Conservation (phyloP, 2,888 invertebrate species). For the Camptogramma bilineatum region DNA sequence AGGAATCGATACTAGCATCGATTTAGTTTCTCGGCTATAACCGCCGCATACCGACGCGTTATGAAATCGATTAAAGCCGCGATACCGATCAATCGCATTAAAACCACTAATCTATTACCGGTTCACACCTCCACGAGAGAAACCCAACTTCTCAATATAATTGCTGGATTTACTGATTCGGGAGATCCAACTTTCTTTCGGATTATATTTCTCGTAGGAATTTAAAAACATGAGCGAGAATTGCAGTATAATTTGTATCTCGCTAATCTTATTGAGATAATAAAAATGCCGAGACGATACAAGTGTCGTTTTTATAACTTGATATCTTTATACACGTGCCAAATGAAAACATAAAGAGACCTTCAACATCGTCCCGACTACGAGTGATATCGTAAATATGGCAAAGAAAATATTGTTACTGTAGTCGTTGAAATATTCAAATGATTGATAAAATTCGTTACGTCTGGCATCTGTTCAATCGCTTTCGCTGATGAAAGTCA, state of each 20-base stretch:
- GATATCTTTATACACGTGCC: constrained; percentile 65
- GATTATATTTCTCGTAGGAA: constrained; percentile 42
- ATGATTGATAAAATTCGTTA: constrained; percentile 71
- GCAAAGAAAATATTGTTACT: constrained; percentile 73
- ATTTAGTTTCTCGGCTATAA: constrained; percentile 60
- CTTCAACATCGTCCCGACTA: constrained; percentile 59
- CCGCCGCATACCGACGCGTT: constrained; percentile 62
- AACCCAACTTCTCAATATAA: constrained; percentile 50
- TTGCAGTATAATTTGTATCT: constrained; percentile 56
- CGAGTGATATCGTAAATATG: constrained; percentile 67
- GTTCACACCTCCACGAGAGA: constrained; percentile 59
- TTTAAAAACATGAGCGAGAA: constrained; percentile 49
- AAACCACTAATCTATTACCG: constrained; percentile 64
- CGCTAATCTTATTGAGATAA: constrained; percentile 53
- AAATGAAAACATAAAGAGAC: constrained; percentile 60
- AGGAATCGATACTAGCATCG: constrained; percentile 61
- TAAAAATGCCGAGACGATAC: constrained; percentile 60
- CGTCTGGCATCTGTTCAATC: constrained; percentile 67
- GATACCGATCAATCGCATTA: constrained; percentile 67
- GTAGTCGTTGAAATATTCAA: constrained; percentile 60
- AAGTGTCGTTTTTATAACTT: constrained; percentile 61
- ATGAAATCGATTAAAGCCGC: constrained; percentile 65
- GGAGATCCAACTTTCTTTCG: constrained; percentile 42
- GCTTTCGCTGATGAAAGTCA: constrained; percentile 74
- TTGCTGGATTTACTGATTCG: constrained; percentile 47